Evolutionary conservation across 2,113 vertebrate species (phyloP).

Genomic region (Thamnophis sirtalis): DNA sequence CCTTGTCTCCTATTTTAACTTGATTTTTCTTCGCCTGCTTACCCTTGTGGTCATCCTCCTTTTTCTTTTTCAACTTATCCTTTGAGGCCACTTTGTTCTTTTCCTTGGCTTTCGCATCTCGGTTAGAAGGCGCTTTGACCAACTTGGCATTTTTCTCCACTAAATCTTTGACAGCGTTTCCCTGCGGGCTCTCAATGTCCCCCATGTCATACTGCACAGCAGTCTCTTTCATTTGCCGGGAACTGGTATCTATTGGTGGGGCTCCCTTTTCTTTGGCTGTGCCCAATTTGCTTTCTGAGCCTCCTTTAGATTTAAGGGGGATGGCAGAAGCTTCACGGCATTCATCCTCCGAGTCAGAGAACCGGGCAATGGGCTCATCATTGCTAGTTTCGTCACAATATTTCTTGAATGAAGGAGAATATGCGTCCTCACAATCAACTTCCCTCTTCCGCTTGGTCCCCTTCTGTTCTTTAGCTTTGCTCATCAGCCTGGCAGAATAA

Average conservation of each 20-base stretch:
- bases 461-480: conserved; percentile 65
- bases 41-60: conserved; percentile 41
- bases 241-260: conserved; percentile 17
- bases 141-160: conserved; percentile 56
- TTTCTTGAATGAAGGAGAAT: conserved; percentile 72
- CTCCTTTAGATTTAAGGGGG: conserved; percentile 53
- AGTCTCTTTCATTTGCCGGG: conserved; percentile 53
- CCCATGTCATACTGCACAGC: conserved; percentile 56
- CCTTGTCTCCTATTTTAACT: conserved; percentile 67
- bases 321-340: conserved; percentile 58
- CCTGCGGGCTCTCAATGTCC: conserved; percentile 41
- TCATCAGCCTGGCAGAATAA: conserved; percentile 81
- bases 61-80: conserved; percentile 58
- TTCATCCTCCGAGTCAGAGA: conserved; percentile 86
- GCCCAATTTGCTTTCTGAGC: conserved; percentile 43
- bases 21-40: conserved; percentile 63
- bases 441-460: conserved; percentile 53
- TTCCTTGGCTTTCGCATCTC: conserved; percentile 61
- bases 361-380: conserved; percentile 64
- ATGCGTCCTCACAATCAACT: conserved; percentile 62
- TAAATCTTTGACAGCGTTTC: background rate
- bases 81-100: conserved; percentile 42
- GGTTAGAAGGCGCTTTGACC: background rate
- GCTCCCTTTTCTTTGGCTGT: conserved; percentile 38
- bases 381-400: conserved; percentile 61